phyloP scores from a whole-genome alignment of 2,797 vertebrate genomes.

The Molossus molossus region DNA sequence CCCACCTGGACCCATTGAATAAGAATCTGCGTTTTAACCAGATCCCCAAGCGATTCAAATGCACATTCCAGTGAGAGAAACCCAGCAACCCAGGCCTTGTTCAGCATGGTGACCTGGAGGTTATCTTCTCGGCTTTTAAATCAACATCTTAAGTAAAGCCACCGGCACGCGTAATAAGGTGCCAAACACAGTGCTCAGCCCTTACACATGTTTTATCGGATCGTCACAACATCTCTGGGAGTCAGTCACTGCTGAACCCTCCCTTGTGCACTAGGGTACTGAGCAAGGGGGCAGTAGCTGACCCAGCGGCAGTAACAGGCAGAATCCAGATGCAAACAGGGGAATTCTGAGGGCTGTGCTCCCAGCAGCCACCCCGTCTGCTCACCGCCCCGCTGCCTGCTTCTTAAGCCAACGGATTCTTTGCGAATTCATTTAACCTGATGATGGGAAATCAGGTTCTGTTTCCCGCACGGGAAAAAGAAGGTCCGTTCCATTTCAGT shows the following conservation, averaged over 20 bases:
- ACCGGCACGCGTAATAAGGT: neutral
- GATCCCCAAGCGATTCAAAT: neutral
- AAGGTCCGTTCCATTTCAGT: neutral
- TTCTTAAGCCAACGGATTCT: slow-evolving; percentile 26
- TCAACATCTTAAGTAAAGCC: slow-evolving; percentile 32
- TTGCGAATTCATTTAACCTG: slow-evolving; percentile 51
- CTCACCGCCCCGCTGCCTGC: neutral
- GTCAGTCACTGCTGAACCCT: neutral
- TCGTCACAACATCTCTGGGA: neutral
- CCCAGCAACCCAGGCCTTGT: neutral
- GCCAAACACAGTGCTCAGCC: neutral
- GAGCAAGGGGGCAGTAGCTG: neutral
- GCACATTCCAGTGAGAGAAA: neutral
- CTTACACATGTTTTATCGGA: slow-evolving; percentile 52
- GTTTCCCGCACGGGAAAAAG: neutral
- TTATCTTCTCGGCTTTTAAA: slow-evolving; percentile 12
- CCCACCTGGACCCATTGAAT: neutral
- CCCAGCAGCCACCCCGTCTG: neutral
- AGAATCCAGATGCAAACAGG: neutral
- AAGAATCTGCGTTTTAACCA: neutral
- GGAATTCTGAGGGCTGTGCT: neutral
- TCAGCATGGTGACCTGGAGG: neutral
- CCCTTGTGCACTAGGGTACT: neutral
- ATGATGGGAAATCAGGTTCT: slow-evolving; percentile 42
- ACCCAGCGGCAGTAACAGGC: neutral